A percentile compares a stretch with the other conserved stretches of the same genome.
These are phyloP conservation scores for Myopa testacea DNA, from an alignment of 2,888 invertebrate genomes.

Conservation along the genomic window DNA sequence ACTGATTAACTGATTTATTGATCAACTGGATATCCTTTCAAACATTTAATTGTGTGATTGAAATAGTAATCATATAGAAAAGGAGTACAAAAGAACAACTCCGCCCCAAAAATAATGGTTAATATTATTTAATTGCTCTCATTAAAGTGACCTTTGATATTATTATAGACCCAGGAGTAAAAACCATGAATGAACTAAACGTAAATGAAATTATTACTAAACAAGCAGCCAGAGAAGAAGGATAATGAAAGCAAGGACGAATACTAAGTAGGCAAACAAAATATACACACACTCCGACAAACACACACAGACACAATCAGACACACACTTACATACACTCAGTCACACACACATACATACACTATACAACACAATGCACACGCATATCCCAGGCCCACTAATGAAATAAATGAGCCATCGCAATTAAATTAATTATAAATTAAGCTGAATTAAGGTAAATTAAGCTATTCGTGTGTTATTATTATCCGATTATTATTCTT, in stretches of 20 bases:
- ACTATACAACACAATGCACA: neutral
- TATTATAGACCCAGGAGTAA: too few species aligned
- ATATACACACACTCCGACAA: too few species aligned
- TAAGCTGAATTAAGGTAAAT: constrained; percentile 45
- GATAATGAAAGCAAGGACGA: too few species aligned
- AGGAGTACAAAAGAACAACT: too few species aligned
- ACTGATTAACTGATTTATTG: neutral
- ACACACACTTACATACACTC: neutral
- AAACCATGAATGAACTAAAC: neutral
- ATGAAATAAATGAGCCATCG: constrained; percentile 62
- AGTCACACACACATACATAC: neutral
- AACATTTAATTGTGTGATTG: too few species aligned
- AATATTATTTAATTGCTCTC: constrained; percentile 27
- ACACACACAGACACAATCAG: constrained; percentile 4
- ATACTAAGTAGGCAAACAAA: too few species aligned
- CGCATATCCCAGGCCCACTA: constrained; percentile 50
- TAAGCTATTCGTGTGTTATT: constrained; percentile 44
- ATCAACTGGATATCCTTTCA: neutral
- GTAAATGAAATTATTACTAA: too few species aligned
- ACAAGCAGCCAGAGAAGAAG: too few species aligned
- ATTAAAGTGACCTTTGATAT: constrained; percentile 24
- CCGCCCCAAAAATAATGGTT: neutral
- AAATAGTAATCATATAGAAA: too few species aligned
- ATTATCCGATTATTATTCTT: constrained; percentile 9
- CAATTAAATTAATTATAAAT: constrained; percentile 67